Evolutionary conservation across 2,113 vertebrate genomes (phyloP).

Genomic region (Beaufortia kweichowensis): DNA sequence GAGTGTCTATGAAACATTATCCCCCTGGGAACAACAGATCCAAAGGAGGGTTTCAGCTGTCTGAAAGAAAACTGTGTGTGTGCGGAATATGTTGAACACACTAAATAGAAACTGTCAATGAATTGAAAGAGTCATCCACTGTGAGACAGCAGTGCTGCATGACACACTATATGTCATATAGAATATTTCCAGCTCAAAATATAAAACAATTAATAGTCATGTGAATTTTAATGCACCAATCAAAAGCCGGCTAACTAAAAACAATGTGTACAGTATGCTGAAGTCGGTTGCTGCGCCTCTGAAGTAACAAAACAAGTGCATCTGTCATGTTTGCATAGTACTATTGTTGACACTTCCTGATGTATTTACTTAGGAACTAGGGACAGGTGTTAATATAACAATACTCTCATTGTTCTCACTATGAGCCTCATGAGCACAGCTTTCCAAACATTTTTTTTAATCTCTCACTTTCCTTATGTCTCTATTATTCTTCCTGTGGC

Average conservation of each 20-base stretch:
- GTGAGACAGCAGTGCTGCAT: slow-evolving; percentile 1
- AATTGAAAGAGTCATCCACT: slow-evolving; percentile 34
- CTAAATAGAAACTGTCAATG: slow-evolving; percentile 44
- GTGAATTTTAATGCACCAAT: background rate
- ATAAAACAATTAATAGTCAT: background rate
- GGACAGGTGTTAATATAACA: background rate
- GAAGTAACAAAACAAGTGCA: background rate
- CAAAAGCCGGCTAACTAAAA: background rate
- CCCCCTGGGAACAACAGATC: slow-evolving; percentile 48
- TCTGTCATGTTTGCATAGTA: background rate
- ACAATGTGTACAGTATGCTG: no score
- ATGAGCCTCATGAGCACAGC: background rate
- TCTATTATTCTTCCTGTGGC: background rate
- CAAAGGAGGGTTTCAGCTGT: slow-evolving; percentile 31
- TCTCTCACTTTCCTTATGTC: background rate
- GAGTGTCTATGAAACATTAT: slow-evolving; percentile 50
- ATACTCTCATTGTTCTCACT: background rate
- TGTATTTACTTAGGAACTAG: background rate
- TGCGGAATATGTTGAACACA: slow-evolving; percentile 29
- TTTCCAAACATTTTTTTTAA: background rate
- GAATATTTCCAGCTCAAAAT: slow-evolving; percentile 7
- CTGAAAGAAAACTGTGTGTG: slow-evolving; percentile 14
- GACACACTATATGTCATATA: slow-evolving; percentile 3
- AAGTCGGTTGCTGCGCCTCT: no score
- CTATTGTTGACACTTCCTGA: background rate